These are phyloP conservation scores for Seira sanloemensis DNA, from an alignment of 2,888 invertebrate genomes.

Conservation along the genomic window DNA sequence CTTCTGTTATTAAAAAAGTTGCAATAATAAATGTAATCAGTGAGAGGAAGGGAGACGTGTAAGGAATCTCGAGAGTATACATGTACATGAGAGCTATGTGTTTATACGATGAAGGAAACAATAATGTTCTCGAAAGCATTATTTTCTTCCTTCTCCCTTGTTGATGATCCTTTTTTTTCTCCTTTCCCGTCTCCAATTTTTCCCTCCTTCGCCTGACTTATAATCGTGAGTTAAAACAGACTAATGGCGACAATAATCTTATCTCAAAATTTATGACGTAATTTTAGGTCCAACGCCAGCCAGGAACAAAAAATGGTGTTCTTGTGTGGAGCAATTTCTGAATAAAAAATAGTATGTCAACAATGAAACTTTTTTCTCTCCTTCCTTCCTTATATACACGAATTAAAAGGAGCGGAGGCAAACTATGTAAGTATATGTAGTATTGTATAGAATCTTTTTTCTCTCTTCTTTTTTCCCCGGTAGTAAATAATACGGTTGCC, in stretches of 20 bases:
- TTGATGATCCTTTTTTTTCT: conserved; percentile 24
- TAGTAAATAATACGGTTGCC: neutral
- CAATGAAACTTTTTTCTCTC: neutral
- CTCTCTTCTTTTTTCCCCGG: neutral
- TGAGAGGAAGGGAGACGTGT: too few relatives aligned
- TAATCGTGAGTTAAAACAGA: conserved; percentile 57
- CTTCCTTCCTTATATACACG: too few relatives aligned
- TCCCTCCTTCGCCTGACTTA: conserved; percentile 42
- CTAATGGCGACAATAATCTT: conserved; percentile 66
- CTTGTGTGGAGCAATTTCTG: neutral
- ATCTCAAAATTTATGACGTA: conserved; percentile 67
- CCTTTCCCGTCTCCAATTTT: conserved; percentile 39
- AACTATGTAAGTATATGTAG: too few relatives aligned
- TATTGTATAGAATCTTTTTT: too few relatives aligned
- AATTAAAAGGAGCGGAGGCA: neutral
- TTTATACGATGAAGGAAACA: neutral
- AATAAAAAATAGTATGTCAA: neutral
- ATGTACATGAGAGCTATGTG: too few relatives aligned
- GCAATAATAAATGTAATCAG: neutral
- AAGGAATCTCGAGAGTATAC: too few relatives aligned
- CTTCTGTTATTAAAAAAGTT: neutral
- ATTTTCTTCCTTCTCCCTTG: neutral
- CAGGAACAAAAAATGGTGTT: neutral
- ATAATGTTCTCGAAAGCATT: neutral
- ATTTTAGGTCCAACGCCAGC: conserved; percentile 58